Evolutionary conservation across 1,140 invertebrate species (phyloP), one percentile per base, ranked within the genome.

Genomic region (Ostrea denselamellosa): DNA sequence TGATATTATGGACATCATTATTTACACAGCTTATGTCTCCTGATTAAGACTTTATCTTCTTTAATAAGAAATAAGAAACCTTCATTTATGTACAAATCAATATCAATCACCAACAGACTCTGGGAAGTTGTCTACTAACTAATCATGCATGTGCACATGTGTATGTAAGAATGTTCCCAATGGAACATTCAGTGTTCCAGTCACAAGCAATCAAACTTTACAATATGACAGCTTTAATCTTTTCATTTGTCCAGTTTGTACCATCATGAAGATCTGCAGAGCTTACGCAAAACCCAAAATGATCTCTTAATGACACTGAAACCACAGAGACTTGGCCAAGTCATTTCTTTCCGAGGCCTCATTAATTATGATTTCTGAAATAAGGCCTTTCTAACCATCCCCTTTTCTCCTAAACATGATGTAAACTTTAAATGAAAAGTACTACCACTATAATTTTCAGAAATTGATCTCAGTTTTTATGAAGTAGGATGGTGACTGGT

Each of bases 31-130:
- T 28, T 28, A 71, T 28, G 68, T 71, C 68, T 25, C 2, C 68
- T 25, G 22, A 71, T 71, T 71, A 71, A 71, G 68, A 71, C 14
- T 71, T 22, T 14, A 71, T 71, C 22, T 34, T 25, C 25, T 71
- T 71, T 28, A 28, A 10, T 3, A 28, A 71, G 68, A 71, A 71
- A 71, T 25, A 71, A 28, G 68, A 71, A 28, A 22, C 68, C 28
- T 71, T 22, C 68, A 71, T 71, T 71, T 71, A 22, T 25, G 28
- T 71, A 25, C 8, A 14, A 71, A 71, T 71, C 68, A 71, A 71
- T 71, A 71, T 25, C 7, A 19, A n/a, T 62, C 17, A 19, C 56
- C 7, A 17, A 7, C 56, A 17, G 7, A 62, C 14, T 62, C 56
- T n/a, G 17, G 56, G 56, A 62, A n/a, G 34, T 7, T 7, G 14